Evolutionary conservation across 2,113 vertebrate species (phyloP).

Genomic region (Pogona vitticeps): DNA sequence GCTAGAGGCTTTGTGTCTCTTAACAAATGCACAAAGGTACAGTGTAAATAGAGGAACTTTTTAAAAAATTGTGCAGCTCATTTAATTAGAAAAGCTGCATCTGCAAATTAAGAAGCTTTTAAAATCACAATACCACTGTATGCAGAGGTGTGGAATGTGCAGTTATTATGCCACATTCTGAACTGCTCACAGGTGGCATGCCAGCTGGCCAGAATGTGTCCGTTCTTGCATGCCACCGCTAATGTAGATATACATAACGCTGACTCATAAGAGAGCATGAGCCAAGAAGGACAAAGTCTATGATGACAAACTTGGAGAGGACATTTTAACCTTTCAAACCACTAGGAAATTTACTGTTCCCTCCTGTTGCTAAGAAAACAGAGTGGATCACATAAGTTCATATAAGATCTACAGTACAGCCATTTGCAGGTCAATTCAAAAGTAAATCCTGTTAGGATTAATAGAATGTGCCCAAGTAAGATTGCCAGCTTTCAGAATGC

Average conservation of each 20-base stretch:
- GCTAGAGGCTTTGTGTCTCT: background rate
- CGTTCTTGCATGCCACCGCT: background rate
- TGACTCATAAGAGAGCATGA: conserved; percentile 44
- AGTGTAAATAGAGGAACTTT: background rate
- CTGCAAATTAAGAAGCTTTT: background rate
- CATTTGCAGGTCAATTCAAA: background rate
- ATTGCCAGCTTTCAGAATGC: no score
- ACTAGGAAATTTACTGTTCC: background rate
- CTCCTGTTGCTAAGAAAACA: background rate
- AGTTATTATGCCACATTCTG: background rate
- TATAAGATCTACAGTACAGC: background rate
- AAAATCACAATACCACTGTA: background rate
- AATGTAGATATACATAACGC: conserved; percentile 25
- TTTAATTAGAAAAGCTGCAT: background rate
- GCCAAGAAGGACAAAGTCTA: conserved; percentile 57
- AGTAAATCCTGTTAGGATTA: background rate
- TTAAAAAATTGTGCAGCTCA: background rate
- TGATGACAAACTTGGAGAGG: background rate
- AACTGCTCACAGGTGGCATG: background rate
- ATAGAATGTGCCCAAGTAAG: background rate
- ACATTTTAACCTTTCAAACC: conserved; percentile 41
- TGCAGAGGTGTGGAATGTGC: background rate
- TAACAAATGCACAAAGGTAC: background rate
- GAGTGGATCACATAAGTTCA: background rate
- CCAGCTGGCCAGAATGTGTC: background rate